These are phyloP conservation scores for Oreortyx pictus DNA, from an alignment of 2,797 vertebrate species.

Conservation along the genomic window DNA sequence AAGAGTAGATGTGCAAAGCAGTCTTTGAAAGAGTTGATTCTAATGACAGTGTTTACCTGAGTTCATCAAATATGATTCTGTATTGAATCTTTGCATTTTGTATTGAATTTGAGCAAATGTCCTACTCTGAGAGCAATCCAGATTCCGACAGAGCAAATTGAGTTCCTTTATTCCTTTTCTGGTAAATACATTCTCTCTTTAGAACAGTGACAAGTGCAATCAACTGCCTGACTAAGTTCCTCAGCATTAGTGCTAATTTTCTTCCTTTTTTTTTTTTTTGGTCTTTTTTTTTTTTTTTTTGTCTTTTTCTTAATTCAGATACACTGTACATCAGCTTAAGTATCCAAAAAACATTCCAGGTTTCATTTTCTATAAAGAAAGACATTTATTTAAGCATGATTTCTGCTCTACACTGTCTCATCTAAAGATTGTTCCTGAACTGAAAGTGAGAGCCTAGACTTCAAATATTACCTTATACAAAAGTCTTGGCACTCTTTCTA, in stretches of 20 bases:
- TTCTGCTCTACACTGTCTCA: not conserved
- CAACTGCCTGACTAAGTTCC: not conserved
- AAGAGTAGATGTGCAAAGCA: slow-evolving; percentile 20
- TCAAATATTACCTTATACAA: not conserved
- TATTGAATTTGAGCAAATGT: slow-evolving; percentile 10
- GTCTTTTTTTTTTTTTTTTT: not conserved
- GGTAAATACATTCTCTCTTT: not conserved
- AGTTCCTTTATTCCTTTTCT: not conserved
- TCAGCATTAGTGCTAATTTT: not conserved
- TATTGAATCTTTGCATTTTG: not conserved
- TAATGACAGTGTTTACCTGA: slow-evolving; percentile 32
- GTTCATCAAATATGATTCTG: not conserved
- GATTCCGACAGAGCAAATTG: not conserved
- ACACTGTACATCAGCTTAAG: not conserved
- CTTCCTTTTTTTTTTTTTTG: not conserved
- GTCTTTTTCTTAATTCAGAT: not conserved
- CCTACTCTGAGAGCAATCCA: not conserved
- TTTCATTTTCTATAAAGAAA: not conserved
- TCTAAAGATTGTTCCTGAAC: not conserved
- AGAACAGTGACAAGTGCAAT: not conserved
- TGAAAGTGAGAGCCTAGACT: not conserved
- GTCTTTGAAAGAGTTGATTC: slow-evolving; percentile 40
- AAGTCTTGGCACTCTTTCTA: not conserved
- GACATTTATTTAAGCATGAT: not conserved
- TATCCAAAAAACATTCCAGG: not conserved